Conservation (phyloP, 64 coral and sea anemone genomes). For the Pachyseris speciosa region DNA sequence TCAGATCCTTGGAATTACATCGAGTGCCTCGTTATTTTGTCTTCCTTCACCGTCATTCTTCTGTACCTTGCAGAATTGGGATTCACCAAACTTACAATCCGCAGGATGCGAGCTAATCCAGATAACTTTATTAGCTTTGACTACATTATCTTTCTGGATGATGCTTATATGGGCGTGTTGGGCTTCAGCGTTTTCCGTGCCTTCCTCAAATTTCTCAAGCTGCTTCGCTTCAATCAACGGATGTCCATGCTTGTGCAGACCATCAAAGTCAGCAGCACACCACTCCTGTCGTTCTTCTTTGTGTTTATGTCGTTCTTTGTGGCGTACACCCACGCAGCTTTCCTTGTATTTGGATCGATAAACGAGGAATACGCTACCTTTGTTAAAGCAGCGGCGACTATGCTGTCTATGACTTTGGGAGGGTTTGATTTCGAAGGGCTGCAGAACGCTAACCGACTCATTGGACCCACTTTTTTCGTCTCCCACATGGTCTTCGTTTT, state of each 20-base stretch:
- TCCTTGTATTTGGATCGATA: constrained; percentile 20
- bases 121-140: constrained; percentile 72
- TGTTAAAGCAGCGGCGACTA: neutral
- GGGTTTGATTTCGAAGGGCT: constrained; percentile 55
- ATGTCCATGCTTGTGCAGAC: constrained; percentile 31
- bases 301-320: constrained; percentile 62
- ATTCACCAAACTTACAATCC: constrained; percentile 58
- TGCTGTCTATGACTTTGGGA: constrained; percentile 52
- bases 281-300: constrained; percentile 59
- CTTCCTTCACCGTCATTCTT: constrained; percentile 71
- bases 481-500: constrained; percentile 55
- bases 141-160: constrained; percentile 74
- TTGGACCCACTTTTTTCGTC: constrained; percentile 81
- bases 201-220: constrained; percentile 65
- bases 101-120: constrained; percentile 37
- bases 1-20: constrained; percentile 81
- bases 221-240: constrained; percentile 63
- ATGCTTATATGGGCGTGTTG: constrained; percentile 41
- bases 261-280: constrained; percentile 10
- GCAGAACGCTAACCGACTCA: constrained; percentile 35
- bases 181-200: constrained; percentile 61
- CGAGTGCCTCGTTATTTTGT: constrained; percentile 60
- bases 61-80: constrained; percentile 73
- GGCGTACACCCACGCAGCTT: constrained; percentile 58
- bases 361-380: constrained; percentile 59